Evolutionary conservation across 2,797 vertebrate species (phyloP).

Genomic region (Streptopelia turtur): DNA sequence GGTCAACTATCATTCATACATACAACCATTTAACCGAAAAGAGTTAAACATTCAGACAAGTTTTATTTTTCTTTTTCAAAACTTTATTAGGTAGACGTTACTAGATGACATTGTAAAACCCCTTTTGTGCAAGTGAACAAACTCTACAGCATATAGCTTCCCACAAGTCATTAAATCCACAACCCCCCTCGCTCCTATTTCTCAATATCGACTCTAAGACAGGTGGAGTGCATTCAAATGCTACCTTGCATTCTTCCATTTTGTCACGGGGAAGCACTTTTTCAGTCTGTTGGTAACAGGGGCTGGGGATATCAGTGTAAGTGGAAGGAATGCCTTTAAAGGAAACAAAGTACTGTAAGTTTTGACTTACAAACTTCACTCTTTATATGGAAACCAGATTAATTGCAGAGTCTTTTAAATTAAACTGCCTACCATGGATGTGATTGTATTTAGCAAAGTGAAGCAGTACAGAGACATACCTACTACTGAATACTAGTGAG

Average conservation of each 20-base stretch:
- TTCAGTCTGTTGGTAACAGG: slow-evolving; percentile 27
- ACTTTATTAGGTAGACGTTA: slow-evolving; percentile 74
- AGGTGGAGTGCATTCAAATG: slow-evolving; percentile 1
- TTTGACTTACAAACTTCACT: slow-evolving; percentile 36
- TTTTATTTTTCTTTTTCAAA: slow-evolving; percentile 64
- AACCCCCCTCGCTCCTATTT: not conserved
- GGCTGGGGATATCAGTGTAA: slow-evolving; percentile 2
- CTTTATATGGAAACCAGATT: slow-evolving; percentile 11
- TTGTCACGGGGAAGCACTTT: not conserved
- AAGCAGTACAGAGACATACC: slow-evolving; percentile 47
- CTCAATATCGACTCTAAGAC: slow-evolving; percentile 3
- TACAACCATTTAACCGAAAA: not conserved
- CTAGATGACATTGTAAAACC: slow-evolving; percentile 50
- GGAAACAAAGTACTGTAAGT: slow-evolving; percentile 13
- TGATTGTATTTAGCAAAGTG: slow-evolving; percentile 60
- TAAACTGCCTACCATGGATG: slow-evolving; percentile 42
- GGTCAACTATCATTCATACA: not conserved
- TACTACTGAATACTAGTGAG: slow-evolving; percentile 71
- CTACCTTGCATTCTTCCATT: slow-evolving; percentile 15
- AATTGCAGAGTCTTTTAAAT: slow-evolving; percentile 20
- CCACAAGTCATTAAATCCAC: not conserved
- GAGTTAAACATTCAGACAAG: slow-evolving; percentile 41
- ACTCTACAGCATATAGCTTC: slow-evolving; percentile 28
- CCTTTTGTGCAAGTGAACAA: slow-evolving; percentile 47
- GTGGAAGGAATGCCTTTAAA: slow-evolving; percentile 52